Percentiles rank a stretch among this genome's conserved stretches.
Evolutionary conservation across 1,140 invertebrate species (phyloP).

Genomic region (Drosophila tropicalis): DNA sequence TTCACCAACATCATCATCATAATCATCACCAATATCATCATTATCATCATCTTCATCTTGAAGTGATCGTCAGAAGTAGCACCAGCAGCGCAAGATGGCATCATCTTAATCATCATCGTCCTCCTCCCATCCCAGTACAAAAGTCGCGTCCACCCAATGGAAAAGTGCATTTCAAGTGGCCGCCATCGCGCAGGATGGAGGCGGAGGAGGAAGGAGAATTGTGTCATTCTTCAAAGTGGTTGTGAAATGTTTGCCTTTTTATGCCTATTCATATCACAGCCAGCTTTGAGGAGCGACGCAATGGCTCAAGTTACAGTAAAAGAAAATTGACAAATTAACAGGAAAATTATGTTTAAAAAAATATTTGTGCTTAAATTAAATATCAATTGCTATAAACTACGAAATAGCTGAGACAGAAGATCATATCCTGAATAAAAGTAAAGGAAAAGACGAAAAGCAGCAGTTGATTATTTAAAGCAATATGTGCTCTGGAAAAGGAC

Average conservation of each 20-base stretch:
- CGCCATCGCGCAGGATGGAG: neutral
- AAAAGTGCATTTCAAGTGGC: neutral
- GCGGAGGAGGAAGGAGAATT: slow-evolving; percentile 51
- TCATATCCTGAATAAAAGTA: no score
- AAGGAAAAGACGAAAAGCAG: no score
- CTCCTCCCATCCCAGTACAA: slow-evolving; percentile 8
- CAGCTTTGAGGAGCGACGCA: slow-evolving; percentile 92
- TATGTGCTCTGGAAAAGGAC: no score
- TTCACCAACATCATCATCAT: neutral
- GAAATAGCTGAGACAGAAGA: no score
- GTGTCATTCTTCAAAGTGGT: slow-evolving; percentile 87
- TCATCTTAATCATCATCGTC: neutral
- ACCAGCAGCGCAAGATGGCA: neutral
- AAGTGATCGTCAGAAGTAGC: slow-evolving; percentile 5
- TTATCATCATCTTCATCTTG: neutral
- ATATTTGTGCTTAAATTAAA: neutral
- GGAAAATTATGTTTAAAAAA: slow-evolving; percentile 30
- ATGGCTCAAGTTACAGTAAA: slow-evolving; percentile 61
- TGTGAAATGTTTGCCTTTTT: slow-evolving; percentile 89
- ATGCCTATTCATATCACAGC: slow-evolving; percentile 91
- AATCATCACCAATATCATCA: neutral
- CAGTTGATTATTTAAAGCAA: no score
- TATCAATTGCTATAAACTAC: no score
- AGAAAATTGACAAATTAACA: slow-evolving; percentile 16
- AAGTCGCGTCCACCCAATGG: neutral